A percentile compares a stretch with the other conserved stretches of the same genome.
Evolutionary conservation across 1,140 invertebrate genomes (phyloP).

Genomic region (Drosophila obscura): DNA sequence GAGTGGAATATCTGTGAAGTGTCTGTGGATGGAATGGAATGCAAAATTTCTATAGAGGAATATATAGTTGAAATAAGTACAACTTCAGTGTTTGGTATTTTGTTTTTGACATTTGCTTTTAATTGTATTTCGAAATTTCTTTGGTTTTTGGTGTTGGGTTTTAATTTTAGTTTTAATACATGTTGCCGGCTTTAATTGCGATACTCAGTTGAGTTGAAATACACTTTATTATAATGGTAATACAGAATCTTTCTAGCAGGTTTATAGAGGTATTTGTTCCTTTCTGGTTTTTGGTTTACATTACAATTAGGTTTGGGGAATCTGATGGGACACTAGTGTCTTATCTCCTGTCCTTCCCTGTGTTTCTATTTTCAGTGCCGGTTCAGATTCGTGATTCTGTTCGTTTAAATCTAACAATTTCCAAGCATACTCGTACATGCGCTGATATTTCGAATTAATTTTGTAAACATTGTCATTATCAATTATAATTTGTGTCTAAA

Average conservation of each 20-base stretch:
- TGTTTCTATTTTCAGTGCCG: constrained; percentile 32
- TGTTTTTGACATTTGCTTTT: constrained; percentile 79
- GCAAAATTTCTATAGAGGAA: not conserved
- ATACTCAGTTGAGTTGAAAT: constrained; percentile 65
- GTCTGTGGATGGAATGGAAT: constrained; percentile 24
- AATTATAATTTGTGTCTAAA: constrained; percentile 79
- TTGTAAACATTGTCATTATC: constrained; percentile 56
- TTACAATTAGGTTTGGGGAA: constrained; percentile 49
- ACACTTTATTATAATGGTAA: constrained; percentile 57
- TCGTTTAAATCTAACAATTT: constrained; percentile 58
- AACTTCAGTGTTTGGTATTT: constrained; percentile 70
- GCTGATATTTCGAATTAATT: constrained; percentile 64
- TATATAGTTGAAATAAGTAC: constrained; percentile 67
- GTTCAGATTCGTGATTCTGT: constrained; percentile 19
- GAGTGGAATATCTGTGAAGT: constrained; percentile 2
- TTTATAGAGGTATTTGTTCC: constrained; percentile 66
- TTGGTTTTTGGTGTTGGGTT: constrained; percentile 36
- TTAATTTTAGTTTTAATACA: constrained; percentile 55
- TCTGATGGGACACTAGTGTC: constrained; percentile 7
- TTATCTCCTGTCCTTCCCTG: too few relatives aligned
- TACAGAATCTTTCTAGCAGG: constrained; percentile 24
- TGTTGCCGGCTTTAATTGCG: constrained; percentile 77
- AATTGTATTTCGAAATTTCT: constrained; percentile 77
- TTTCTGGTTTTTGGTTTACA: constrained; percentile 20
- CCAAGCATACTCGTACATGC: constrained; percentile 41